A percentile compares a stretch with the other conserved stretches of the same genome.
Evolutionary conservation across 2,113 vertebrate genomes (phyloP).

Genomic region (Dissostichus mawsoni): DNA sequence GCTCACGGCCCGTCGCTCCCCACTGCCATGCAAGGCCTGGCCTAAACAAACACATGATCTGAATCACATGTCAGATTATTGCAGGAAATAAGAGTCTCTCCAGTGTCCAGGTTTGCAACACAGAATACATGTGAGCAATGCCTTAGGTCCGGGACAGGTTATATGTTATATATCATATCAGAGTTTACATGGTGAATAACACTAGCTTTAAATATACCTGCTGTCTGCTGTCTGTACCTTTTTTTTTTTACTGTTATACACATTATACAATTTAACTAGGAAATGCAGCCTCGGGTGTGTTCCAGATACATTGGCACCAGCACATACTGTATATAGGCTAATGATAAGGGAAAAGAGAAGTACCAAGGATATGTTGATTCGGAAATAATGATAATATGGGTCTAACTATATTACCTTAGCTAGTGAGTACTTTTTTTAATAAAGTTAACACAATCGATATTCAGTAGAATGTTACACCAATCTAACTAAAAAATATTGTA

Average conservation of each 20-base stretch:
- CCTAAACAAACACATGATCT: constrained; percentile 75
- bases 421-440: too few species aligned
- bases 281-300: not conserved
- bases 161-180: not conserved
- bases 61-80: constrained; percentile 68
- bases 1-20: constrained; percentile 68
- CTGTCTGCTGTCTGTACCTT: not conserved
- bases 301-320: not conserved
- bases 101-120: constrained; percentile 5
- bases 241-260: not conserved
- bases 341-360: not conserved
- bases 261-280: not conserved
- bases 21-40: constrained; percentile 57
- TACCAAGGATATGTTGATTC: too few species aligned
- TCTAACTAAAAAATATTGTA: not conserved
- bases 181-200: not conserved
- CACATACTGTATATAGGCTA: not conserved
- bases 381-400: too few species aligned
- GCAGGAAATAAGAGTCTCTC: constrained; percentile 50
- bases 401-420: not conserved
- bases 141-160: not conserved
- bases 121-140: not conserved
- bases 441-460: too few species aligned
- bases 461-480: too few species aligned
- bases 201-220: not conserved